Conservation (phyloP, 92 coral and sea anemone species). For the Phenganax subtilis region DNA sequence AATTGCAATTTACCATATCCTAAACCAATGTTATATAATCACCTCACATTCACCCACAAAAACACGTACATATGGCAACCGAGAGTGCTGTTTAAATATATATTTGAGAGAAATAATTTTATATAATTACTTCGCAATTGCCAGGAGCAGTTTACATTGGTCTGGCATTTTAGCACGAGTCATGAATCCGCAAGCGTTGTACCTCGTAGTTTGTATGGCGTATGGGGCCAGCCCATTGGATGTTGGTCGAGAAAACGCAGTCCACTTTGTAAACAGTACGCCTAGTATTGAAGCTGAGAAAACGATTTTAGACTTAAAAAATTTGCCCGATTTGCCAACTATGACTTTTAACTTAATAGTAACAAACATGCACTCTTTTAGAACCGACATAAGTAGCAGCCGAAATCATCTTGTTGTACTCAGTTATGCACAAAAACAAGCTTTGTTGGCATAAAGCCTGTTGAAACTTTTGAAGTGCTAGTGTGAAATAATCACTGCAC, state of each 20-base stretch:
- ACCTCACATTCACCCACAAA: neutral
- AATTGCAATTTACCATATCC: neutral
- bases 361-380: neutral
- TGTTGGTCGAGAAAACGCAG: neutral
- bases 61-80: neutral
- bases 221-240: slow-evolving; percentile 24
- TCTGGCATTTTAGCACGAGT: neutral
- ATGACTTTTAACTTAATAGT: too few relatives aligned
- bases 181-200: neutral
- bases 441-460: neutral
- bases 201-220: neutral
- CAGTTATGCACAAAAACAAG: slow-evolving; percentile 2
- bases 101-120: neutral
- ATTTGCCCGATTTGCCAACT: too few relatives aligned
- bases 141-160: neutral
- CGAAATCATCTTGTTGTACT: neutral
- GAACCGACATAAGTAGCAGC: neutral
- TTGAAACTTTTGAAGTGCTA: neutral
- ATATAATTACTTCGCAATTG: neutral
- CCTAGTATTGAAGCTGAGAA: neutral
- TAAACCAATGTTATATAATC: neutral
- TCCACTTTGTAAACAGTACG: neutral
- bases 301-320: too few relatives aligned
- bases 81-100: slow-evolving; percentile 20
- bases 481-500: neutral